phyloP scores from a whole-genome alignment of 2,113 vertebrate species.

The Heteronetta atricapilla region DNA sequence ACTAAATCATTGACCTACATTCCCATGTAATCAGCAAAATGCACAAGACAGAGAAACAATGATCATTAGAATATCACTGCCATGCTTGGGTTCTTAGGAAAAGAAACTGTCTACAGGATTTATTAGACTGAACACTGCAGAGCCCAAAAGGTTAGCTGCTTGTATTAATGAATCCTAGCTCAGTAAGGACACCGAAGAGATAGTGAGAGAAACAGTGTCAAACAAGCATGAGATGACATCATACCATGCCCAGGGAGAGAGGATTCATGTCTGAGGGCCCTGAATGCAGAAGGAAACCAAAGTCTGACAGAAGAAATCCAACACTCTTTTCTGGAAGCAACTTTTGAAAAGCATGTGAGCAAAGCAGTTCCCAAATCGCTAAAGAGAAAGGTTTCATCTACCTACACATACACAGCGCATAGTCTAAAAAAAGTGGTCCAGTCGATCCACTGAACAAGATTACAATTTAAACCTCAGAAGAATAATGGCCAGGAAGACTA shows the following conservation, averaged over 20 bases:
- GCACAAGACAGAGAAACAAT: background rate
- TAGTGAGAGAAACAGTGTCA: background rate
- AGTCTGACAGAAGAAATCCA: background rate
- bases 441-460: background rate
- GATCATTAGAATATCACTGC: background rate
- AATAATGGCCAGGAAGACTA: background rate
- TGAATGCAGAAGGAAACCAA: background rate
- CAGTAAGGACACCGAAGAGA: background rate
- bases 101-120: background rate
- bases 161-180: background rate
- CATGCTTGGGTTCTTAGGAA: background rate
- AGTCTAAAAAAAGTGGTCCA: background rate
- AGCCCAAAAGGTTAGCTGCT: background rate
- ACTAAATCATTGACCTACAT: background rate
- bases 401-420: background rate
- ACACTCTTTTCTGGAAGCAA: background rate
- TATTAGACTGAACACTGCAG: background rate
- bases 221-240: background rate
- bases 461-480: background rate
- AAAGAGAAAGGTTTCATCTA: background rate
- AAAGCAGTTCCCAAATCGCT: accelerated
- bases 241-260: background rate
- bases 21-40: background rate
- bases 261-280: background rate
- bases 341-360: accelerated